A percentile compares a stretch with the other conserved stretches of the same genome.
Conservation (phyloP, 2,888 invertebrate species). For the Dinocampus coccinellae region DNA sequence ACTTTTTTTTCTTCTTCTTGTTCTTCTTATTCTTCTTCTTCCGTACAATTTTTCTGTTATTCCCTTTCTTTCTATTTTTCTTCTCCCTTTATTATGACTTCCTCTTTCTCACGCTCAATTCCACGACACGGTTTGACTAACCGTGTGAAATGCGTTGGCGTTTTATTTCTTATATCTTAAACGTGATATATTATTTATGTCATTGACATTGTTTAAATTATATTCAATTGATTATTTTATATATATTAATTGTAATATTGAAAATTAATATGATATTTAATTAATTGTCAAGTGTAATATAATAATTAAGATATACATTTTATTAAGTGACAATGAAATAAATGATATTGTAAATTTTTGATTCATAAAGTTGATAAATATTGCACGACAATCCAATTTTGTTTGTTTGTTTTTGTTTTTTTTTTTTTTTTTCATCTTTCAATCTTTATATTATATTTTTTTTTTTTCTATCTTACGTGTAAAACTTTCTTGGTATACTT, state of each 20-base stretch:
- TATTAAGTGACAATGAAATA: too few species aligned
- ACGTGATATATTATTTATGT: conserved; percentile 8
- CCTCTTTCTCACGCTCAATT: conserved; percentile 35
- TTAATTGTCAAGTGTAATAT: too few species aligned
- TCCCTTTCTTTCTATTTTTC: conserved; percentile 33
- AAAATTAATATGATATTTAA: too few species aligned
- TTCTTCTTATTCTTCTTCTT: conserved; percentile 14
- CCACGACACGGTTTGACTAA: conserved; percentile 33
- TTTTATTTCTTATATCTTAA: conserved; percentile 7
- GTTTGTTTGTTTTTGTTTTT: too few species aligned
- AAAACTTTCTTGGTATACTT: too few species aligned
- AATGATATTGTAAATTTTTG: too few species aligned
- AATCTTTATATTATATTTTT: not conserved
- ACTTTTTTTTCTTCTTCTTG: not conserved
- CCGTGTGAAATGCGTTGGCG: conserved; percentile 35
- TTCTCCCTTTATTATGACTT: conserved; percentile 28
- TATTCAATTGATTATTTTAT: not conserved
- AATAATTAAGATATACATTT: too few species aligned
- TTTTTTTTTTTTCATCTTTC: conserved; percentile 6
- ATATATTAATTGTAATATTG: too few species aligned
- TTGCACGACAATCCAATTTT: too few species aligned
- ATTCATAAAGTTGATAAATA: conserved; percentile 45
- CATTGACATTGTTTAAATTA: not conserved
- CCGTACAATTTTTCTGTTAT: conserved; percentile 36
- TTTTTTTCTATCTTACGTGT: too few species aligned